phyloP scores from a whole-genome alignment of 1,140 invertebrate genomes.

The Tachypleus tridentatus region DNA sequence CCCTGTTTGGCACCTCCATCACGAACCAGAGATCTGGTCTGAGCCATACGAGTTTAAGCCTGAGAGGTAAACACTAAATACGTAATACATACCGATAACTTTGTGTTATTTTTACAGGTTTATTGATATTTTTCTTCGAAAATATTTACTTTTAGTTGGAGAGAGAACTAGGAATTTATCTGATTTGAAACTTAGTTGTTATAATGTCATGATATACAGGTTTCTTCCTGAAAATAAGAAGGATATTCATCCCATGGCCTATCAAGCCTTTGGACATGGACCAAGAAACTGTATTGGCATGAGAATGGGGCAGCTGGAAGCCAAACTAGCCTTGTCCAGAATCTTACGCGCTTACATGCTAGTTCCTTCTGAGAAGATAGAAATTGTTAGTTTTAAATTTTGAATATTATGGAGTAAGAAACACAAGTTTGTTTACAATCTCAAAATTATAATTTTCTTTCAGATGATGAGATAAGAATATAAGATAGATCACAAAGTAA shows the following conservation, averaged over 20 bases:
- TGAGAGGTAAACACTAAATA: slow-evolving; percentile 32
- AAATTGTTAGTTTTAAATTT: neutral
- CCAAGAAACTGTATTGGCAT: slow-evolving; percentile 43
- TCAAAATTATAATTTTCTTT: too few species aligned
- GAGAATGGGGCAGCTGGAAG: slow-evolving; percentile 49
- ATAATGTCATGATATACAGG: neutral
- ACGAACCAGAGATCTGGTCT: slow-evolving; percentile 30
- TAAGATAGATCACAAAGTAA: too few species aligned
- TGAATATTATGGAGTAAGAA: too few species aligned
- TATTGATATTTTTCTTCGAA: too few species aligned
- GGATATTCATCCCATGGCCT: slow-evolving; percentile 30
- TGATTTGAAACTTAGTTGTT: too few species aligned
- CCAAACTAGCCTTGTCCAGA: slow-evolving; percentile 43
- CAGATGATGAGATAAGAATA: too few species aligned
- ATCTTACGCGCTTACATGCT: slow-evolving; percentile 11
- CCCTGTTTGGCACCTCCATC: slow-evolving; percentile 31
- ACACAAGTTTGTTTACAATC: too few species aligned
- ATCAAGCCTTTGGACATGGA: slow-evolving; percentile 41
- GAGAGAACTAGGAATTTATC: too few species aligned
- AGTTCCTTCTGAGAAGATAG: neutral
- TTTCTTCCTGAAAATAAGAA: slow-evolving; percentile 22
- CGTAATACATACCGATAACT: too few species aligned
- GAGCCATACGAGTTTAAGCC: slow-evolving; percentile 35
- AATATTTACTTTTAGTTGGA: too few species aligned
- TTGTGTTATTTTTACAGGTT: too few species aligned